A percentile compares a stretch with the other conserved stretches of the same genome.
These are phyloP conservation scores for Nomada flava DNA, from an alignment of 2,888 invertebrate species.

Conservation along the genomic window DNA sequence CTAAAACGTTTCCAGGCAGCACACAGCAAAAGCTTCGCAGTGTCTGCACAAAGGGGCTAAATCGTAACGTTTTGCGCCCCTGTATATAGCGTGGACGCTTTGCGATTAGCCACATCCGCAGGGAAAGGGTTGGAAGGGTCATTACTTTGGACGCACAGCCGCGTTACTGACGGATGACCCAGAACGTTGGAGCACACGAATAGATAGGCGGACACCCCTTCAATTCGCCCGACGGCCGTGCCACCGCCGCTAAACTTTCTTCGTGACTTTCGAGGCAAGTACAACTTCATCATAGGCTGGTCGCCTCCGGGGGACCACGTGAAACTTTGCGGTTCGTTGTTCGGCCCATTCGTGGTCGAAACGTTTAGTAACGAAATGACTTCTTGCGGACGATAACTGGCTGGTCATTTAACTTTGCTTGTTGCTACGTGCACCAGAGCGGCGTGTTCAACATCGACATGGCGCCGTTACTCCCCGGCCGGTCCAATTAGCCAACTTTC, in stretches of 20 bases:
- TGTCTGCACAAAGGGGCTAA: too few species aligned
- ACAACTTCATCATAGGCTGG: slow-evolving; percentile 66
- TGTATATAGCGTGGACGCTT: too few species aligned
- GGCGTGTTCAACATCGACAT: slow-evolving; percentile 15
- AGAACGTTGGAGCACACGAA: slow-evolving; percentile 1
- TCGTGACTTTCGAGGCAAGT: slow-evolving; percentile 55
- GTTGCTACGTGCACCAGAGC: slow-evolving; percentile 30
- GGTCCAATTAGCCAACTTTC: slow-evolving; percentile 29
- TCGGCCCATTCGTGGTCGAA: slow-evolving; percentile 48
- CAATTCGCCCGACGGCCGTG: background rate
- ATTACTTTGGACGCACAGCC: slow-evolving; percentile 47
- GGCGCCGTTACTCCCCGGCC: background rate
- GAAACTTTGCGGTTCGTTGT: slow-evolving; percentile 58
- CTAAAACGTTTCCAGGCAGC: too few species aligned
- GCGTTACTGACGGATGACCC: slow-evolving; percentile 40
- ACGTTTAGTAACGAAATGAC: slow-evolving; percentile 58
- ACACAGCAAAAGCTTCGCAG: too few species aligned
- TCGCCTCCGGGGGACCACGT: slow-evolving; percentile 28
- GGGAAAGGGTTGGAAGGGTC: slow-evolving; percentile 57
- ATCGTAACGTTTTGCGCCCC: too few species aligned
- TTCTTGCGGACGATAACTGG: slow-evolving; percentile 62
- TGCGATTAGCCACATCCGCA: background rate
- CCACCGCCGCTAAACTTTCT: slow-evolving; percentile 60
- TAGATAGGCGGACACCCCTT: background rate
- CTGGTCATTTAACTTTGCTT: slow-evolving; percentile 53